A percentile compares a stretch with the other conserved stretches of the same genome.
phyloP scores from a whole-genome alignment of 2,113 vertebrate species.

The Podiceps cristatus region DNA sequence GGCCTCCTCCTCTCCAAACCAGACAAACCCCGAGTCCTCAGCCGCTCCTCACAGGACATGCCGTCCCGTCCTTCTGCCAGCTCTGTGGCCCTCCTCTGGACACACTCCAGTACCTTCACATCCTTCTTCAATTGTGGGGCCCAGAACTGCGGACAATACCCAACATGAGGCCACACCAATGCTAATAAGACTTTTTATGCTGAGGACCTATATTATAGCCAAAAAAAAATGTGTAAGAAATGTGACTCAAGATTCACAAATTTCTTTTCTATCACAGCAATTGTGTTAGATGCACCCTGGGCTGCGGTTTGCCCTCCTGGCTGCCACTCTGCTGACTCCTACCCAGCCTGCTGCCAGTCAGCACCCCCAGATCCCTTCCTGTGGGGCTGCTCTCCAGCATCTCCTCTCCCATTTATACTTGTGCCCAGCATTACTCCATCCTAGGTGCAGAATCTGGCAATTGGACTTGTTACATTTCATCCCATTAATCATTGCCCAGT shows the following conservation, averaged over 20 bases:
- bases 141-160: not conserved
- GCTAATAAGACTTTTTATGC: too few species aligned
- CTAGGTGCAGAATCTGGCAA: not conserved
- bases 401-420: not conserved
- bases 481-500: not conserved
- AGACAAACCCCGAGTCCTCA: not conserved
- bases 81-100: not conserved
- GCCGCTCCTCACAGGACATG: not conserved
- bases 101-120: not conserved
- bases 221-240: too few species aligned
- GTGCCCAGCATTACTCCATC: fast-evolving
- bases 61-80: not conserved
- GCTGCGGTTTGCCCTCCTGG: not conserved
- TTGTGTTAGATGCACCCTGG: too few species aligned
- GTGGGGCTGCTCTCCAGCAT: too few species aligned
- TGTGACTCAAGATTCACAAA: too few species aligned
- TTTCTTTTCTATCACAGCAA: too few species aligned
- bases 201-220: too few species aligned
- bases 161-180: not conserved
- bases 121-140: not conserved
- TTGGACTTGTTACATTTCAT: not conserved
- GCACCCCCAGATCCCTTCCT: not conserved
- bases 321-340: not conserved
- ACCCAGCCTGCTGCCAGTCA: not conserved
- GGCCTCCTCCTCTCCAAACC: not conserved